Base-by-base conservation (phyloP, 2,888 invertebrate species). In the Caenorhabditis sp. region DNA sequence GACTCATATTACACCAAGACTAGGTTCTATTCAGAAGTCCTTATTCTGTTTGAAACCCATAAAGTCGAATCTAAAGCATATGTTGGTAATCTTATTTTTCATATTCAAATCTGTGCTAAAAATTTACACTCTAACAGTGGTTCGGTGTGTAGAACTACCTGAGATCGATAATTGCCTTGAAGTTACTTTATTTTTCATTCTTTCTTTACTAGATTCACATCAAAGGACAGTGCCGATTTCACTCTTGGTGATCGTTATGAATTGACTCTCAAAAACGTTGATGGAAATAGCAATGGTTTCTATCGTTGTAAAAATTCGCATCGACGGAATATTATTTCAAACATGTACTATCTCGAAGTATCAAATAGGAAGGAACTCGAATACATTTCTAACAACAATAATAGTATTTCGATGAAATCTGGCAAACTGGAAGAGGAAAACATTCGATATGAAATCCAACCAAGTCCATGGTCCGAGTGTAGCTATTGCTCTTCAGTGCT, bases 161-260 rank as follows among this genome's bases (percentile, higher is more conserved):
- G n/a, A n/a, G n/a, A n/a, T n/a, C n/a, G n/a, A n/a, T n/a, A n/a
- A n/a, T n/a, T n/a, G n/a, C n/a, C n/a, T n/a, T n/a, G n/a, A n/a
- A n/a, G n/a, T n/a, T n/a, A n/a, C n/a, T n/a, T n/a, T n/a, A n/a
- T n/a, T n/a, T n/a, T n/a, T n/a, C n/a, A n/a, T n/a, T n/a, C n/a
- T n/a, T n/a, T n/a, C n/a, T n/a, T n/a, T n/a, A n/a, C n/a, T 23
- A 70, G 71, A 56, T 78, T 78, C 59, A 66, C 67, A 8, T 70
- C 67, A 10, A 62, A 67, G n/a, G 71, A 78, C 31, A 64, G 65
- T 21, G 54, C 70, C 0, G 68, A 76, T 43, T 75, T 75, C 52
- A 58, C 58, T 2, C 56, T 79, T 0, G 75, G 79, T 4, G 79
- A 79, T 63, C 70, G 76, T 2, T 79, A 75, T 53, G 79, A 79